phyloP scores from a whole-genome alignment of 2,113 vertebrate genomes.

The Microtus oregoni region DNA sequence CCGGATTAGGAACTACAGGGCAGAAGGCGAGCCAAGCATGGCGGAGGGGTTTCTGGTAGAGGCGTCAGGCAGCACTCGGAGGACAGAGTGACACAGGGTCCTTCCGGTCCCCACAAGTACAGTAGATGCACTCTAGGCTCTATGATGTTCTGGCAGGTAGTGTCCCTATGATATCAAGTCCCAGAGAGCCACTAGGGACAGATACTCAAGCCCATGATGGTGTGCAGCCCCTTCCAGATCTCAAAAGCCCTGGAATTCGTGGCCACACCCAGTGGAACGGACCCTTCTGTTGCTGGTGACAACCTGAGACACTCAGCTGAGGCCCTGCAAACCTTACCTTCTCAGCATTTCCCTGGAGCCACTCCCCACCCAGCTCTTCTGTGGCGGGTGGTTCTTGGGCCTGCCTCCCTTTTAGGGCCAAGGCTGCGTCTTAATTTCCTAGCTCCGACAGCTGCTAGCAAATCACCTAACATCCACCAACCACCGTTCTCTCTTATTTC shows the following conservation, averaged over 20 bases:
- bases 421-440: not conserved
- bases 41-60: not conserved
- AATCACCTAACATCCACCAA: not conserved
- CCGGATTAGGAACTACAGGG: not conserved
- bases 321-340: not conserved
- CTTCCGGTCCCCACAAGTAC: fast-evolving
- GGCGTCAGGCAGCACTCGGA: not conserved
- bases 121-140: not conserved
- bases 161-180: not conserved
- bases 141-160: not conserved
- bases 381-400: not conserved
- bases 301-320: fast-evolving
- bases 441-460: not conserved
- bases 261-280: fast-evolving
- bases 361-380: not conserved
- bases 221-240: not conserved
- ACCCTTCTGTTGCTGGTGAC: not conserved
- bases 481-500: not conserved
- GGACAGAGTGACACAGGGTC: not conserved
- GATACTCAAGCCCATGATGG: not conserved
- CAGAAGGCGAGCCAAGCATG: fast-evolving
- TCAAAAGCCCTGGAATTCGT: no score
- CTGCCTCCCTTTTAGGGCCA: not conserved
- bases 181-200: no score
- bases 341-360: fast-evolving